Percentiles rank a stretch among this genome's conserved stretches.
Conservation (phyloP, 2,888 invertebrate genomes). For the Lasioglossum malachurum region DNA sequence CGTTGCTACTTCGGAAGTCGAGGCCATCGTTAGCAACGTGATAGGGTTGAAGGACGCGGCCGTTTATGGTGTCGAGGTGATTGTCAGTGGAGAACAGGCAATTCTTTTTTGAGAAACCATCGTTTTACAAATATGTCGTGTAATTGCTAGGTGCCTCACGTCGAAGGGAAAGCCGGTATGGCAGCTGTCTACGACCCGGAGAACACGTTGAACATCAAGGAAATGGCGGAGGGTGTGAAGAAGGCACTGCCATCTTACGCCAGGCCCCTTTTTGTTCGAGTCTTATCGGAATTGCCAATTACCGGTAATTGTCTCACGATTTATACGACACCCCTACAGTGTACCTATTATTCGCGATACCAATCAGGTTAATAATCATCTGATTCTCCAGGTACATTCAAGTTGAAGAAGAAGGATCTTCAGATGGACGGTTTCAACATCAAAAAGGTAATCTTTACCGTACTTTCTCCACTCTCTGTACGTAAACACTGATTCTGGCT, state of each 20-base stretch:
- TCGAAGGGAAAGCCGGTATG: slow-evolving; percentile 97
- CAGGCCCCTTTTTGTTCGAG: slow-evolving; percentile 94
- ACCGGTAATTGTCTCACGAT: slow-evolving; percentile 86
- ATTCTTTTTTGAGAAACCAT: background rate
- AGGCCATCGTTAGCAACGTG: slow-evolving; percentile 93
- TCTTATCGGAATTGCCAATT: slow-evolving; percentile 91
- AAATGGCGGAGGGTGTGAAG: slow-evolving; percentile 89
- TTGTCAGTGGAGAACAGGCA: slow-evolving; percentile 36
- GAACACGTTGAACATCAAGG: slow-evolving; percentile 87
- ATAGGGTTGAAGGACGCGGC: slow-evolving; percentile 91
- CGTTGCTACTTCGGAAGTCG: slow-evolving; percentile 98
- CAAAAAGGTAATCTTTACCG: slow-evolving; percentile 85
- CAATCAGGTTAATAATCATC: background rate
- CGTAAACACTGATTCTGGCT: background rate
- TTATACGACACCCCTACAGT: background rate
- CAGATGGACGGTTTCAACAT: slow-evolving; percentile 94
- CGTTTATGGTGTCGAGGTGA: slow-evolving; percentile 96
- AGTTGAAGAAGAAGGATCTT: slow-evolving; percentile 95
- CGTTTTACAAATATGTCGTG: background rate
- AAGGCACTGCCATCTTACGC: slow-evolving; percentile 93
- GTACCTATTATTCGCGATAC: background rate
- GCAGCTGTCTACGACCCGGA: slow-evolving; percentile 93
- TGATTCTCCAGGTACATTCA: slow-evolving; percentile 91
- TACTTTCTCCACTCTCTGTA: background rate
- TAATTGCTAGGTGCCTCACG: slow-evolving; percentile 89